These are phyloP conservation scores for Epizoanthus ramosus DNA, from an alignment of 92 coral and sea anemone genomes.

Conservation along the genomic window DNA sequence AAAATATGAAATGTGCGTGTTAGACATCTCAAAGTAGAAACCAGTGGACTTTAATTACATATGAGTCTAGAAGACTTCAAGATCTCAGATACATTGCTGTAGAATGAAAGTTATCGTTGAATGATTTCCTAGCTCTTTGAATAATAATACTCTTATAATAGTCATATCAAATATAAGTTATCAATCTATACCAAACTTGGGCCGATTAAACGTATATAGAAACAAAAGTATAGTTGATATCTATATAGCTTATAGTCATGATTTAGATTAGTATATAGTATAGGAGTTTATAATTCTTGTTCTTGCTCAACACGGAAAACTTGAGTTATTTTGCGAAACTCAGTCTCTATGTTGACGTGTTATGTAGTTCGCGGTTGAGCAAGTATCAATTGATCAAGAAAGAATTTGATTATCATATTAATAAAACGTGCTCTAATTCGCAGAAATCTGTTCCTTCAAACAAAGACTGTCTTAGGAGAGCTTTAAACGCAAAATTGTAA, in stretches of 20 bases:
- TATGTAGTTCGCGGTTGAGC: not conserved
- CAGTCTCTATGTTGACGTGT: not conserved
- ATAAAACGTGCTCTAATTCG: too few relatives aligned
- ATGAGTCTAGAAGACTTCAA: not conserved
- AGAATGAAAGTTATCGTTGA: not conserved
- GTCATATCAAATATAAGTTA: not conserved
- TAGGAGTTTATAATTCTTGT: not conserved
- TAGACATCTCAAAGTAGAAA: not conserved
- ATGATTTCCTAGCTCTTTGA: not conserved
- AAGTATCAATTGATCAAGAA: too few relatives aligned
- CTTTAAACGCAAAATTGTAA: too few relatives aligned
- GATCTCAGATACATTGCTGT: not conserved
- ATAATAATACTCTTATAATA: not conserved
- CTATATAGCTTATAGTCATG: too few relatives aligned
- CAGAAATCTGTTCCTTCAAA: too few relatives aligned
- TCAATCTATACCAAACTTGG: not conserved
- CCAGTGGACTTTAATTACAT: not conserved
- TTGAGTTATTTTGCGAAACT: not conserved
- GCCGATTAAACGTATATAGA: not conserved
- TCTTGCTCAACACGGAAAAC: not conserved
- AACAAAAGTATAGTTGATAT: too few relatives aligned
- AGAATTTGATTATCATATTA: too few relatives aligned
- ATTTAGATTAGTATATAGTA: too few relatives aligned
- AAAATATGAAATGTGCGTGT: not conserved
- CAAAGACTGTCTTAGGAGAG: too few relatives aligned